Conservation (phyloP, 1,140 invertebrate genomes). For the Caenorhabditis tropicalis region DNA sequence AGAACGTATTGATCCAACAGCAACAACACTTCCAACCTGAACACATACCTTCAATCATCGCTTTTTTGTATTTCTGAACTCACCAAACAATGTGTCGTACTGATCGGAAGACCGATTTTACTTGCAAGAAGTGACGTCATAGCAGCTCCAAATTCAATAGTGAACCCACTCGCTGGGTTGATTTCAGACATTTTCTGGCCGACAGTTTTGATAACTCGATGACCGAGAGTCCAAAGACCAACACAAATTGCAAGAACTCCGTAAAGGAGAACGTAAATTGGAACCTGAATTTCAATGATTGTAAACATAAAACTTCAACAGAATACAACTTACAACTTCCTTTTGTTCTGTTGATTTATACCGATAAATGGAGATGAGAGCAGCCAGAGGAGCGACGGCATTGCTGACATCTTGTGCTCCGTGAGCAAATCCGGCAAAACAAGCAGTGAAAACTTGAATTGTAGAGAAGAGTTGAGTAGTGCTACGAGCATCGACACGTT, state of each 20-base stretch:
- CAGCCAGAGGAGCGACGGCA: constrained; percentile 92
- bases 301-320: constrained; percentile 86
- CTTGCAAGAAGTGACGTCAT: constrained; percentile 89
- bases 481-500: constrained; percentile 60
- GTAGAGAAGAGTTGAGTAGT: constrained; percentile 72
- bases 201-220: constrained; percentile 92
- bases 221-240: constrained; percentile 90
- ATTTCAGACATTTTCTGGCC: constrained; percentile 94
- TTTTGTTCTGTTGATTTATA: constrained; percentile 32
- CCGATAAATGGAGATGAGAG: constrained; percentile 76
- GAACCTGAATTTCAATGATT: constrained; percentile 73
- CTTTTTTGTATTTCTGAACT: background rate
- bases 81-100: constrained; percentile 92
- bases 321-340: constrained; percentile 68
- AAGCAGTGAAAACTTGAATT: constrained; percentile 83
- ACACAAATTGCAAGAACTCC: constrained; percentile 92
- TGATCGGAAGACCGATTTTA: constrained; percentile 92
- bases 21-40: constrained; percentile 75
- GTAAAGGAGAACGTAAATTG: constrained; percentile 78
- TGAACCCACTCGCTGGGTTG: constrained; percentile 79
- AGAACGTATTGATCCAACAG: constrained; percentile 65
- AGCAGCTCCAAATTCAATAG: constrained; percentile 70
- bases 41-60: too few species aligned
- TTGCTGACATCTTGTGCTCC: constrained; percentile 95
- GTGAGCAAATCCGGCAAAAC: constrained; percentile 95